Base-by-base conservation (phyloP, 2,888 invertebrate species). In the Euplagia quadripunctaria region DNA sequence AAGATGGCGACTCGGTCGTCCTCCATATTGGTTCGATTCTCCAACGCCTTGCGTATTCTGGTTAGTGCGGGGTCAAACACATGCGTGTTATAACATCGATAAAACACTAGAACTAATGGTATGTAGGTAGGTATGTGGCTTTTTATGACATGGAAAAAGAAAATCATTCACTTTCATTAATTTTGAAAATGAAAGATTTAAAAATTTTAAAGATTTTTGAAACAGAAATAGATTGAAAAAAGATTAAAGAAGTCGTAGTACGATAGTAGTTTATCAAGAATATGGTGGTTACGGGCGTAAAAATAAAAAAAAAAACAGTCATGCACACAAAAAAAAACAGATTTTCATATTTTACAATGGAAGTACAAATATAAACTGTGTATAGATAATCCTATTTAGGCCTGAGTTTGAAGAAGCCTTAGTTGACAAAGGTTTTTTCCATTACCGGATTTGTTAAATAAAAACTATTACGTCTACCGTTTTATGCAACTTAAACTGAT, bases 11-110 rank as follows among this genome's bases (percentile, higher is more conserved):
- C 99, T 94, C 99, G 97, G 96, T 99, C 99, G 93, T 99, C 99
- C 97, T 99, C 99, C 98, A 99, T 99, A 96, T 99, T 99, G 96
- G 98, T 98, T 96, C 99, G 98, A 96, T 99, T 99, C 97, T 99
- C 99, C 97, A 99, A 97, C 92, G 99, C 99, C 98, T 99, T 99
- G 96, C 99, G 98, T 97, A 98, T 98, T 97, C 99, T 99, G 96
- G 92, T 95, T 96, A 95, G 95, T 95, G 94, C 93, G 93, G 94
- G 92, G 94, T 87, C 95, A 96, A 95, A 96, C 95, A 95, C 96
- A 95, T 95, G 95, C 96, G 89, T 94, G 95, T 95, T 95, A 95
- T 87, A 94, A 95, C 95, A 94, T 90, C 92, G 92, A 94, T 89
- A 86, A 81, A 85, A 81, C 82, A 80, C 83, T 84, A 80, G 31